Evolutionary conservation across 2,797 vertebrate species (phyloP).

Genomic region (Mormyrops boulengeri): DNA sequence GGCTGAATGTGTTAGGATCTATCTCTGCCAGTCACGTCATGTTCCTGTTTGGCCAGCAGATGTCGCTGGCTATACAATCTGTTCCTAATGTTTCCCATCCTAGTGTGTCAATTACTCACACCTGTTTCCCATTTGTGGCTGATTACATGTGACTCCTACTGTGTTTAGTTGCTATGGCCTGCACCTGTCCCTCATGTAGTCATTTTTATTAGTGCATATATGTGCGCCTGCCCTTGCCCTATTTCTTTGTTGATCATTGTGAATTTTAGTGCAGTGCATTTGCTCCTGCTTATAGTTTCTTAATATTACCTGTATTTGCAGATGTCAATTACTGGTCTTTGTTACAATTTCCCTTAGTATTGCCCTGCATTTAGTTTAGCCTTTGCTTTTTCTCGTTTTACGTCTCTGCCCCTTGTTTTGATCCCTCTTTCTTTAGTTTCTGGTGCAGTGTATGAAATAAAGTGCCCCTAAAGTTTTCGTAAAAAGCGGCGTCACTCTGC

Average conservation of each 20-base stretch:
- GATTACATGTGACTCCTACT: not conserved
- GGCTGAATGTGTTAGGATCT: not conserved
- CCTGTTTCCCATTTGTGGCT: not conserved
- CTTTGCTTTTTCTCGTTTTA: not conserved
- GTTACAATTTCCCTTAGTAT: not conserved
- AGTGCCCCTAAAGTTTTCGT: not conserved
- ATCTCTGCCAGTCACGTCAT: not conserved
- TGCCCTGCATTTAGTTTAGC: not conserved
- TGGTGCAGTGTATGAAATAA: not conserved
- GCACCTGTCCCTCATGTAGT: not conserved
- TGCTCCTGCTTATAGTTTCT: not conserved
- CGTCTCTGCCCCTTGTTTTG: not conserved
- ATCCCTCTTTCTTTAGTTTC: not conserved
- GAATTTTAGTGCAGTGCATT: not conserved
- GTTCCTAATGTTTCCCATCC: not conserved
- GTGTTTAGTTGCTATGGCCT: not conserved
- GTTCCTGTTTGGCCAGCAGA: not conserved
- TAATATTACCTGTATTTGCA: not conserved
- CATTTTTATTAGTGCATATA: not conserved
- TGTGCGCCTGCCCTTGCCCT: not conserved
- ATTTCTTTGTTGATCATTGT: not conserved
- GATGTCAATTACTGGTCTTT: not conserved
- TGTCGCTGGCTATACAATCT: not conserved
- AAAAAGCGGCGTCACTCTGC: not conserved
- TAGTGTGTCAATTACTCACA: not conserved